Evolutionary conservation across 2,888 invertebrate genomes (phyloP).

Genomic region (Drosophila tripunctata): DNA sequence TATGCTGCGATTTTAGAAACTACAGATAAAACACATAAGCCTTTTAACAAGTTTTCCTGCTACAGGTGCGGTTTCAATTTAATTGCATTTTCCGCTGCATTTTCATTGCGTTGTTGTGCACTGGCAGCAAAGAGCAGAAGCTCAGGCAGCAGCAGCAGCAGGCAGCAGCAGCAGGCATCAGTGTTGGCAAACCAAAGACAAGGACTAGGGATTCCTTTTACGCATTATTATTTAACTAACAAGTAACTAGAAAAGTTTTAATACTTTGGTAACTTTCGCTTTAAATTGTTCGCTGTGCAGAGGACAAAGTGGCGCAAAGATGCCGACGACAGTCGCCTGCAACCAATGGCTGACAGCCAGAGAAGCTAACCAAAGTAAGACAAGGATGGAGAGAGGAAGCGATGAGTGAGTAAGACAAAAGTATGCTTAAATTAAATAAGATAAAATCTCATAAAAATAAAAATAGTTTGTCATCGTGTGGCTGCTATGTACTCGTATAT

Average conservation of each 20-base stretch:
- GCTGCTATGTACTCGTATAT: conserved; percentile 16
- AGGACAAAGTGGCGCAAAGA: conserved; percentile 67
- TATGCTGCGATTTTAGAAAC: conserved; percentile 18
- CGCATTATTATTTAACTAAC: conserved; percentile 78
- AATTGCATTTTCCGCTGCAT: conserved; percentile 63
- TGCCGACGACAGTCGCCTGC: conserved; percentile 52
- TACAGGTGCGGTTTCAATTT: conserved; percentile 63
- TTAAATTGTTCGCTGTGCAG: conserved; percentile 67
- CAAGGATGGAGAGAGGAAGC: neutral
- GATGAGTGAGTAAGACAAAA: conserved; percentile 40
- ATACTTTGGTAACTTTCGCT: conserved; percentile 72
- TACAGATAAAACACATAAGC: conserved; percentile 35
- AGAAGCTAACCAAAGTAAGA: neutral
- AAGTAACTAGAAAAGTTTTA: conserved; percentile 77
- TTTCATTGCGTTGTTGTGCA: conserved; percentile 14
- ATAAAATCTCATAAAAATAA: conserved; percentile 75
- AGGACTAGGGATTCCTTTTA: conserved; percentile 61
- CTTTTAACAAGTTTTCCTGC: conserved; percentile 10
- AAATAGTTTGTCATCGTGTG: conserved; percentile 54
- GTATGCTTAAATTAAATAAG: conserved; percentile 76
- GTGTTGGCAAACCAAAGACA: conserved; percentile 6
- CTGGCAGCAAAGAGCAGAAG: neutral
- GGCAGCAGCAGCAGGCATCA: neutral
- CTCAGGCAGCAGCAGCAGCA: neutral
- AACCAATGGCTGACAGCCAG: conserved; percentile 17